phyloP scores from a whole-genome alignment of 2,888 invertebrate genomes.

The Encarsia formosa region DNA sequence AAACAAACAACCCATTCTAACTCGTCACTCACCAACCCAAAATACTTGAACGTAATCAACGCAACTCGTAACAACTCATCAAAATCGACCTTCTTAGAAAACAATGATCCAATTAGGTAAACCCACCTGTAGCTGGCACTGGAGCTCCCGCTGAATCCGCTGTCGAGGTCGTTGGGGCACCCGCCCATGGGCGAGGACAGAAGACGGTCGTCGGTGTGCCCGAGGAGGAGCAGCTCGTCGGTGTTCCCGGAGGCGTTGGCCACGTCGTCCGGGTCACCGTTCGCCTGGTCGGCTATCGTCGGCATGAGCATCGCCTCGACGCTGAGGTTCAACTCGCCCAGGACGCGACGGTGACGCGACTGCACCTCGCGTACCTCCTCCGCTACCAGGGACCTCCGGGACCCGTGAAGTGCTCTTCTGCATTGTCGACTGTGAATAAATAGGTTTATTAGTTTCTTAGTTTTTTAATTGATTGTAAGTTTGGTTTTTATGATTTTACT shows the following conservation, averaged over 20 bases:
- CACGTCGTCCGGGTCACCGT: slow-evolving; percentile 61
- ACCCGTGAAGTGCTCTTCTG: slow-evolving; percentile 42
- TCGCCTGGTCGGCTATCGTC: slow-evolving; percentile 58
- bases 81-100: too few species aligned
- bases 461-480: too few species aligned
- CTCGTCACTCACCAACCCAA: too few species aligned
- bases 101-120: too few species aligned
- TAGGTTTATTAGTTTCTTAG: too few species aligned
- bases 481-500: too few species aligned
- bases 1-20: too few species aligned
- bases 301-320: slow-evolving; percentile 91
- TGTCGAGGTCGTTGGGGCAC: slow-evolving; percentile 57
- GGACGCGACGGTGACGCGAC: slow-evolving; percentile 74
- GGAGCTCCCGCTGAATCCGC: slow-evolving; percentile 79
- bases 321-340: slow-evolving; percentile 82
- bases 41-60: too few species aligned
- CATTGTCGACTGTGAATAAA: slow-evolving; percentile 41
- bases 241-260: slow-evolving; percentile 53
- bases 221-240: slow-evolving; percentile 57
- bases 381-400: slow-evolving; percentile 60
- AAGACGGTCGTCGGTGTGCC: slow-evolving; percentile 63
- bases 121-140: slow-evolving; percentile 66
- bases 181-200: slow-evolving; percentile 66
- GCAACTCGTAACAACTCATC: too few species aligned
- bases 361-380: slow-evolving; percentile 82